Evolutionary conservation across 1,140 invertebrate genomes (phyloP), one percentile per base, ranked within the genome.

Genomic region (Babylonia areolata): DNA sequence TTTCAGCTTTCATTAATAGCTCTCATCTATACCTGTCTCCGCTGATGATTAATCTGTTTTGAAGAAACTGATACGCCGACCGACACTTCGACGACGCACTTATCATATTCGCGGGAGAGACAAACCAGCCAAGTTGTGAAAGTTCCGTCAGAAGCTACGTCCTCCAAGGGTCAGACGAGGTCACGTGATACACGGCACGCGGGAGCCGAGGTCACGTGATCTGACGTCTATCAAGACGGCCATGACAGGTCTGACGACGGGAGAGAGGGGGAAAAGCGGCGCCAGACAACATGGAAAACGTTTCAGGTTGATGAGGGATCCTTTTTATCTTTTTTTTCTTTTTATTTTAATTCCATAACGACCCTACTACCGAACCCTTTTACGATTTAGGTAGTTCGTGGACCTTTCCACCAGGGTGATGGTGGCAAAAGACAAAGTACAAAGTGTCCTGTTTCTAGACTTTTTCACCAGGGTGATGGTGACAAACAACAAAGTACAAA

Each of bases 211-310:
- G 82, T 84, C 82, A 84, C 82, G 82, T 84, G 82, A 84, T 64
- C 82, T 64, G 31, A 46, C 58, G 82, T 84, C 82, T 64, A 84
- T 84, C 82, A 84, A 40, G 82, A 35, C 31, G 82, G 37, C 39
- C 37, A 31, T 73, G 82, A 75, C 82, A 84, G 82, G 12, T 37
- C 64, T 2, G 12, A 17, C 31, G 64, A 71, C 35, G 82, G 20
- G 17, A 28, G 23, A 12, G n/a, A 37, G 82, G 39, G 3, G 35
- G 46, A 73, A 39, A 23, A 69, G 31, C 69, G 82, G 82, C 69
- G 69, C 40, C 82, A n/a, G 17, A 23, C 23, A 31, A 84, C 82
- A 84, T 69, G 82, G 31, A 84, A 84, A 84, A 75, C 82, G 39
- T 84, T 84, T 84, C 75, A 84, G 33, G 82, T n/a, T 35, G 46